Evolutionary conservation across 2,888 invertebrate genomes (phyloP).

Genomic region (Dryadula phaetusa): DNA sequence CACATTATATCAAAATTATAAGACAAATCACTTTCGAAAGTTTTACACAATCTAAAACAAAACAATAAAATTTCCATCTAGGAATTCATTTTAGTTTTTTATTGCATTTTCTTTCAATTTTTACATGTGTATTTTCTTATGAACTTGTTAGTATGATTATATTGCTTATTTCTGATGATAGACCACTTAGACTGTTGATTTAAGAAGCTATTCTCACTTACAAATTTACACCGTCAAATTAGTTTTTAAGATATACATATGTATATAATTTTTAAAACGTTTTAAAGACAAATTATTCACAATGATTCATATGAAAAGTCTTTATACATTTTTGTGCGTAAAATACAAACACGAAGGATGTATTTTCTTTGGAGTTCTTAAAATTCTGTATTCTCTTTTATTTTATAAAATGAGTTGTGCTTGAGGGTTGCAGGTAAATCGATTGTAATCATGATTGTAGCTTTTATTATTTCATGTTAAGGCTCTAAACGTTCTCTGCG

Average conservation of each 20-base stretch:
- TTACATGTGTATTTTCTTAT: too few species aligned
- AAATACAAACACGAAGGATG: slow-evolving; percentile 65
- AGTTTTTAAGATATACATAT: neutral
- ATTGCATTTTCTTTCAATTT: too few species aligned
- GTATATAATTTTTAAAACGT: slow-evolving; percentile 60
- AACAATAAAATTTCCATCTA: too few species aligned
- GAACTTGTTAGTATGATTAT: too few species aligned
- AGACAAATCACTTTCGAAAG: neutral
- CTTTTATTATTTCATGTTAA: slow-evolving; percentile 77
- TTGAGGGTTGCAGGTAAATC: slow-evolving; percentile 71
- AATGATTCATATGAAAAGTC: slow-evolving; percentile 66
- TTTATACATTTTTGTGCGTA: slow-evolving; percentile 72
- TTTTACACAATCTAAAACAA: too few species aligned
- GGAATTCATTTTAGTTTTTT: too few species aligned
- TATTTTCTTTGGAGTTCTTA: slow-evolving; percentile 63
- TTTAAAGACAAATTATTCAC: slow-evolving; percentile 75
- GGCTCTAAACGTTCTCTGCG: slow-evolving; percentile 66
- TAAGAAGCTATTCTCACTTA: too few species aligned
- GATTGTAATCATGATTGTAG: slow-evolving; percentile 74
- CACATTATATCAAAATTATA: neutral
- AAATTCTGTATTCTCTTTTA: slow-evolving; percentile 54
- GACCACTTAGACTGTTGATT: too few species aligned
- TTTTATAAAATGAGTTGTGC: slow-evolving; percentile 66
- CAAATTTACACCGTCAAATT: neutral
- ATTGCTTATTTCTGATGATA: too few species aligned